Conservation (phyloP, 2,113 vertebrate genomes). For the Bungarus multicinctus region DNA sequence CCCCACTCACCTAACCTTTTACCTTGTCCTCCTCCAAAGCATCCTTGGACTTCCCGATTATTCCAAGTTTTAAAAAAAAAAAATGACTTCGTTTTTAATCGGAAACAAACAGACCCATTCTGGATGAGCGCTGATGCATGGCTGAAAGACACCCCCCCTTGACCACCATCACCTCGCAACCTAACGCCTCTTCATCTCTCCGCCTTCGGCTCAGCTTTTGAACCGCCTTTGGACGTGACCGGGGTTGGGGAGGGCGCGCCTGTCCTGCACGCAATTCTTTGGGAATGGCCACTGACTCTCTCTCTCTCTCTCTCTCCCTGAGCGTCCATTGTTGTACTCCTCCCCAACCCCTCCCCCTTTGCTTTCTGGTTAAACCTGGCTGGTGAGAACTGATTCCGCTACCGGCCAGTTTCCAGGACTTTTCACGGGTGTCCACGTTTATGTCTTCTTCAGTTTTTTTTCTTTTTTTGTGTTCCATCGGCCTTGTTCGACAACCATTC, state of each 20-base stretch:
- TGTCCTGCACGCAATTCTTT: background rate
- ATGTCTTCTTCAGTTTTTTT: background rate
- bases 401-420: constrained; percentile 26
- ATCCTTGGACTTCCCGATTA: constrained; percentile 64
- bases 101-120: background rate
- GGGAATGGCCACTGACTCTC: background rate
- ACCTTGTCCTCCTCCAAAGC: constrained; percentile 20
- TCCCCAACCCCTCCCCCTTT: background rate
- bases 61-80: constrained; percentile 51
- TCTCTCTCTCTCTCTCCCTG: no score
- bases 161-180: constrained; percentile 31
- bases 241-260: constrained; percentile 12
- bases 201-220: constrained; percentile 16
- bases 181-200: constrained; percentile 24
- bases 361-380: background rate
- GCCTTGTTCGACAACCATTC: constrained; percentile 63
- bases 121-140: constrained; percentile 43
- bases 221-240: constrained; percentile 40
- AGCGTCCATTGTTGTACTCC: no score
- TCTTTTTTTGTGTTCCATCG: background rate
- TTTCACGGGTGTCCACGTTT: constrained; percentile 49
- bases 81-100: background rate
- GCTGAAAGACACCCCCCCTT: constrained; percentile 26
- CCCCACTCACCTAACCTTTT: constrained; percentile 28
- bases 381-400: constrained; percentile 13